These are phyloP conservation scores for Subanguina moxae DNA, from an alignment of 1,140 invertebrate genomes.

Conservation along the genomic window DNA sequence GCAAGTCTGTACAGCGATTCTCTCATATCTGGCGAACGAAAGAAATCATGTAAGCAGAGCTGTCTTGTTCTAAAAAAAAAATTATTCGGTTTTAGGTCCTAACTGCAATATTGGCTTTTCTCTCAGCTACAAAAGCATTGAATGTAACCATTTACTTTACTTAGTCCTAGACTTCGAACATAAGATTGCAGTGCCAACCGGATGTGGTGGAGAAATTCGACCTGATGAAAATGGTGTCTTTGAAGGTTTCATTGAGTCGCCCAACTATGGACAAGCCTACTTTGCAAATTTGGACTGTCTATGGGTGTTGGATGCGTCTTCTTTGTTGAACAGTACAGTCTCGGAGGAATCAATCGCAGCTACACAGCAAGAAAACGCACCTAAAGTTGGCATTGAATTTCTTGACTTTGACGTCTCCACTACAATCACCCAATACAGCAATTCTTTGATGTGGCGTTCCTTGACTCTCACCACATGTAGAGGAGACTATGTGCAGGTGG, in stretches of 20 bases:
- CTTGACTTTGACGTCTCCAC: slow-evolving; percentile 47
- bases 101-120: slow-evolving; percentile 47
- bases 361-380: slow-evolving; percentile 3
- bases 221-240: slow-evolving; percentile 27
- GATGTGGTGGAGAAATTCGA: slow-evolving; percentile 43
- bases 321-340: neutral
- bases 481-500: slow-evolving; percentile 24
- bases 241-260: slow-evolving; percentile 47
- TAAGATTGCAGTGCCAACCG: slow-evolving; percentile 51
- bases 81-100: slow-evolving; percentile 8
- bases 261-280: slow-evolving; percentile 54
- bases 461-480: slow-evolving; percentile 24
- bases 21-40: neutral
- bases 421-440: slow-evolving; percentile 29
- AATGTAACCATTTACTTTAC: slow-evolving; percentile 52
- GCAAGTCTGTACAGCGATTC: neutral
- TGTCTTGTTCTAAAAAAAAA: no score
- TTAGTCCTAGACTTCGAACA: neutral
- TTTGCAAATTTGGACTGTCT: slow-evolving; percentile 58
- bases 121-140: slow-evolving; percentile 58
- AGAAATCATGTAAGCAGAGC: neutral
- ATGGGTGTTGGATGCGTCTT: slow-evolving; percentile 58
- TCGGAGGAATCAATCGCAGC: slow-evolving; percentile 6
- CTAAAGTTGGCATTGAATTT: slow-evolving; percentile 31
- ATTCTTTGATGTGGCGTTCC: slow-evolving; percentile 18